Conservation (phyloP, 2,797 vertebrate species). For the Macrochelys suwanniensis region DNA sequence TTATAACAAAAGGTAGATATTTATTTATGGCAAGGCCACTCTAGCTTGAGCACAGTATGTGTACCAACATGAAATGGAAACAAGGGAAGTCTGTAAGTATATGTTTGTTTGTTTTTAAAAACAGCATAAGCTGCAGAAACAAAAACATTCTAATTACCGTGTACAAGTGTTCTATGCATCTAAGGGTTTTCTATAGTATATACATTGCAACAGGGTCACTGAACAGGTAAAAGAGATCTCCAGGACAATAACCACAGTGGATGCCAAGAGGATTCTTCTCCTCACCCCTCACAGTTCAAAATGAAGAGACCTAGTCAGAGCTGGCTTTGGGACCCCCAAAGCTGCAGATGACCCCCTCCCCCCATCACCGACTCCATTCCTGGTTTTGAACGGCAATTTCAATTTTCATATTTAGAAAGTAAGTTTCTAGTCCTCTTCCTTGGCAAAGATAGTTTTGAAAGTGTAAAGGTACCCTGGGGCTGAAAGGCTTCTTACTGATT, state of each 20-base stretch:
- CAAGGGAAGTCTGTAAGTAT: neutral
- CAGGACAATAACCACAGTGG: neutral
- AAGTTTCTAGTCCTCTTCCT: neutral
- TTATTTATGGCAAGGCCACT: conserved; percentile 29
- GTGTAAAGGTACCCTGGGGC: neutral
- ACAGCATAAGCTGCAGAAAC: neutral
- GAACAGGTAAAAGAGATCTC: neutral
- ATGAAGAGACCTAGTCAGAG: neutral
- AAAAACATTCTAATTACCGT: neutral
- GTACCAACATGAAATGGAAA: conserved; percentile 11
- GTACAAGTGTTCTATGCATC: neutral
- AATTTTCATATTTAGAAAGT: neutral
- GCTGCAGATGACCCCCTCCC: neutral
- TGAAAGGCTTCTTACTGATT: neutral
- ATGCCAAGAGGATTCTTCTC: neutral
- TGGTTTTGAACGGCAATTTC: neutral
- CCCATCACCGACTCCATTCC: neutral
- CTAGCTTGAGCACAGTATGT: neutral
- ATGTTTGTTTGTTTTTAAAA: neutral
- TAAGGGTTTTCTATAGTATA: neutral
- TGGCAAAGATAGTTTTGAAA: neutral
- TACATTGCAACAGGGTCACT: neutral
- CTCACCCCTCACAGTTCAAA: conserved; percentile 5
- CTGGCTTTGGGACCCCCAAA: neutral
- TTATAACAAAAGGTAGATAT: conserved; percentile 1